A percentile compares a stretch with the other conserved stretches of the same genome.
Evolutionary conservation across 1,140 invertebrate genomes (phyloP).

Genomic region (Galleria mellonella): DNA sequence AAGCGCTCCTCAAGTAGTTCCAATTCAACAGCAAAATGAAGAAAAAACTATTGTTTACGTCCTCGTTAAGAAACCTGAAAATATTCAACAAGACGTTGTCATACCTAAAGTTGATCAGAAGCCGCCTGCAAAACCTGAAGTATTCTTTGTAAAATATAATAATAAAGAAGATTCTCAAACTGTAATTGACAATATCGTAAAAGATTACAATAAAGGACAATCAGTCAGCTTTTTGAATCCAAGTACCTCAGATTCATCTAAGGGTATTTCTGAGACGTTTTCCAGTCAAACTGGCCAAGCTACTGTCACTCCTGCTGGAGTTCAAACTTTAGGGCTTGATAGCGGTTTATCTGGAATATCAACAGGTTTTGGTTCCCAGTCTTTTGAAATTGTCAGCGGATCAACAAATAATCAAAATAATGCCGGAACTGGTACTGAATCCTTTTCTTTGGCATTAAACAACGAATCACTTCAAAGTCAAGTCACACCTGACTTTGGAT

Average conservation of each 20-base stretch:
- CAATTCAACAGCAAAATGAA: constrained; percentile 75
- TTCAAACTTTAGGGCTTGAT: constrained; percentile 2
- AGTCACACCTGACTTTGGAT: background rate
- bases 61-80: constrained; percentile 85
- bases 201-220: constrained; percentile 43
- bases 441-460: no score
- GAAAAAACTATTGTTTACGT: constrained; percentile 91
- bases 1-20: constrained; percentile 39
- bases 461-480: background rate
- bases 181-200: constrained; percentile 58
- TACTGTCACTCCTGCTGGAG: background rate
- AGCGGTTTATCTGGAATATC: no score
- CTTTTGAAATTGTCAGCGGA: no score
- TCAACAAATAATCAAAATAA: no score
- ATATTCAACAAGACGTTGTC: constrained; percentile 80
- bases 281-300: no score
- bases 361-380: no score
- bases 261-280: no score
- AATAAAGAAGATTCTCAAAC: constrained; percentile 52
- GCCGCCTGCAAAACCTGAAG: constrained; percentile 55
- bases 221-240: constrained; percentile 25
- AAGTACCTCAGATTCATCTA: no score
- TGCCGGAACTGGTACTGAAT: no score
- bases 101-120: constrained; percentile 76
- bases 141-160: constrained; percentile 63